Conservation (phyloP, 2,113 vertebrate species). For the Myiopsitta monachus region DNA sequence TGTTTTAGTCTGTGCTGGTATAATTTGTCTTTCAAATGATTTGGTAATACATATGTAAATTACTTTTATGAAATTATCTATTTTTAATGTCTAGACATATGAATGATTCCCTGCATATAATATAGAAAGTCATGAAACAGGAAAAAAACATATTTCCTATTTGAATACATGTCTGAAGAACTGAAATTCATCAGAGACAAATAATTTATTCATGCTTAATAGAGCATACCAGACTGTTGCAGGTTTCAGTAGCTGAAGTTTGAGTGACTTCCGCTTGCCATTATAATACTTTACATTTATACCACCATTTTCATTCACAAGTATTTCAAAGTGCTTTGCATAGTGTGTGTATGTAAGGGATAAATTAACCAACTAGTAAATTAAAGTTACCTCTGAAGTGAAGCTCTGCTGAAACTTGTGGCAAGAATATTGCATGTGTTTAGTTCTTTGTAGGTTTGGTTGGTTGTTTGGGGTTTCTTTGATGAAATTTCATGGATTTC, state of each 20-base stretch:
- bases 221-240: not conserved
- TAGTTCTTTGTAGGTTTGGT: not conserved
- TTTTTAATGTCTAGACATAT: not conserved
- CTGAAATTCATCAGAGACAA: not conserved
- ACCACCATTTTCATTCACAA: not conserved
- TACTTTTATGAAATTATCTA: not conserved
- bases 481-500: not conserved
- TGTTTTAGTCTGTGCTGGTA: not conserved
- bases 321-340: not conserved
- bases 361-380: constrained; percentile 26
- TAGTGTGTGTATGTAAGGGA: not conserved
- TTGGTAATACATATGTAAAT: not conserved
- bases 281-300: not conserved
- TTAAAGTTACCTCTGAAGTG: not conserved
- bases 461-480: not conserved
- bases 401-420: not conserved
- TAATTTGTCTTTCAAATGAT: not conserved
- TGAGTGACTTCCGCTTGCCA: constrained; percentile 12
- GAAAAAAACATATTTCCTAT: not conserved
- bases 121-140: not conserved
- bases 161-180: not conserved
- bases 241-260: constrained; percentile 6
- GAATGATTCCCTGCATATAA: not conserved
- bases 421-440: not conserved
- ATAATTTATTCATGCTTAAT: constrained; percentile 16